A percentile compares a stretch with the other conserved stretches of the same genome.
These are phyloP conservation scores for Actinostola sp. DNA, from an alignment of 92 coral and sea anemone species.

Conservation along the genomic window DNA sequence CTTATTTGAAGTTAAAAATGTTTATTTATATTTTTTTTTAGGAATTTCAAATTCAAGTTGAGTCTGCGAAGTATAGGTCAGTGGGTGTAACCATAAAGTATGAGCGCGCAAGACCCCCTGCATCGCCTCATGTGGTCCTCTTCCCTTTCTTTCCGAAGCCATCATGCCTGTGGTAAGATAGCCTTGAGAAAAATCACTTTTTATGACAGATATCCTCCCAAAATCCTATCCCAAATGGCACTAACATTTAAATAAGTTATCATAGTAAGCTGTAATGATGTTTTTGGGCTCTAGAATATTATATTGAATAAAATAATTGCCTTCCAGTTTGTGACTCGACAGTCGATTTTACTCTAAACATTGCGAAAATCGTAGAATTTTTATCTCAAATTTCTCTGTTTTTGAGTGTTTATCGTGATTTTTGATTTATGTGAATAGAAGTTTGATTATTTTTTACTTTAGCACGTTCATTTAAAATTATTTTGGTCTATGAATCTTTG, in stretches of 20 bases:
- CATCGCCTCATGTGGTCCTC: conserved; percentile 90
- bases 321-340: too few relatives aligned
- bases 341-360: too few relatives aligned
- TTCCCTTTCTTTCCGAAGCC: conserved; percentile 73
- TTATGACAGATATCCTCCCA: not conserved
- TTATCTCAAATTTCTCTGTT: too few relatives aligned
- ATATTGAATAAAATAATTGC: not conserved
- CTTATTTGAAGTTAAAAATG: too few relatives aligned
- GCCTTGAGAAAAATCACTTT: conserved; percentile 13
- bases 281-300: not conserved
- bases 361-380: too few relatives aligned
- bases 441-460: too few relatives aligned
- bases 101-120: conserved; percentile 84
- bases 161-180: conserved; percentile 86
- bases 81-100: not conserved
- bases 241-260: not conserved
- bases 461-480: too few relatives aligned
- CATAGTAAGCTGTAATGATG: not conserved
- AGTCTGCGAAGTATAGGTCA: conserved; percentile 8
- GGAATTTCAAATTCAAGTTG: too few relatives aligned
- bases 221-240: not conserved
- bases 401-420: too few relatives aligned
- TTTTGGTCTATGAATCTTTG: too few relatives aligned
- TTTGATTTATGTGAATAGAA: too few relatives aligned
- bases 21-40: too few relatives aligned